Conservation (phyloP, 2,797 vertebrate species). For the Sorex maritimensis region DNA sequence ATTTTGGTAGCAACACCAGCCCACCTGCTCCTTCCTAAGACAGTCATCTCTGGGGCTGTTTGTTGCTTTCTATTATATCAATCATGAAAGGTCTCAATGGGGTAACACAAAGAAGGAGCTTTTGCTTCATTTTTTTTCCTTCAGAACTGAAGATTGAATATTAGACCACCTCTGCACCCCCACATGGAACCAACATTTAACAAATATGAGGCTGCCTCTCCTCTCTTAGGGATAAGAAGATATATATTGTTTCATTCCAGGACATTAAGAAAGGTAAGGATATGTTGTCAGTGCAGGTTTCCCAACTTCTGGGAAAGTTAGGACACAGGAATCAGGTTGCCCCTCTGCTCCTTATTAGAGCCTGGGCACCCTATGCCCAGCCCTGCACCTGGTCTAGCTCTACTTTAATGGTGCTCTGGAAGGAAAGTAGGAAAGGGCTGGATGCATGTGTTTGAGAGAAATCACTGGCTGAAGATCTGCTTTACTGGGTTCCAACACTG, state of each 20-base stretch:
- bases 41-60: conserved; percentile 52
- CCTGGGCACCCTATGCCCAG: neutral
- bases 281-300: neutral
- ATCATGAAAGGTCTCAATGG: conserved; percentile 51
- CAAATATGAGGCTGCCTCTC: neutral
- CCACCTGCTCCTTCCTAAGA: neutral
- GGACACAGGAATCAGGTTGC: conserved; percentile 6
- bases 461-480: neutral
- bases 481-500: neutral
- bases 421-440: neutral
- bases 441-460: neutral
- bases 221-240: neutral
- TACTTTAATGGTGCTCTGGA: neutral
- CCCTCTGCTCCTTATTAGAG: neutral
- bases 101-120: neutral
- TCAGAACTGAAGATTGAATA: too few relatives aligned
- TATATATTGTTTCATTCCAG: neutral
- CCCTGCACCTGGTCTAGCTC: neutral
- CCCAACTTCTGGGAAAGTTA: conserved; percentile 1
- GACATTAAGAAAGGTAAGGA: neutral
- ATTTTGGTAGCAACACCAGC: neutral
- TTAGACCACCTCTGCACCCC: neutral
- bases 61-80: conserved; percentile 45
- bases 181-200: neutral
- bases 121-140: too few relatives aligned